These are phyloP conservation scores for Apistogramma diplotaenia DNA, from an alignment of 2,113 vertebrate species.

Conservation along the genomic window DNA sequence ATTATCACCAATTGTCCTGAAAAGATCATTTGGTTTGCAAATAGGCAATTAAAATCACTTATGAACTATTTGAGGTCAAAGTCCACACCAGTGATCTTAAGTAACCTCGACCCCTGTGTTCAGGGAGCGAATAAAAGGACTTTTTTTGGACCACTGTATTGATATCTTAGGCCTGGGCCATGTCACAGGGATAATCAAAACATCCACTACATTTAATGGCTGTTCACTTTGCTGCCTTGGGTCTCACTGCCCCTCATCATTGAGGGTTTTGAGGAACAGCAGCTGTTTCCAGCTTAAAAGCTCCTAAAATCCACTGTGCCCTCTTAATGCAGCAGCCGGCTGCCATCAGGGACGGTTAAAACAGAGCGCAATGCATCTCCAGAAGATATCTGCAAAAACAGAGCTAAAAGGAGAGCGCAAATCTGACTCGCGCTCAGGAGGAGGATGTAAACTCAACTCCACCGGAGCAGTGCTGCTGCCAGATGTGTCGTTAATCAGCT, in stretches of 20 bases:
- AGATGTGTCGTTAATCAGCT: not conserved
- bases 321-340: not conserved
- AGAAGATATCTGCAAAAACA: not conserved
- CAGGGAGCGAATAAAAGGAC: not conserved
- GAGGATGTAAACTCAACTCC: not conserved
- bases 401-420: not conserved
- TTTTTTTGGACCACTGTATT: not conserved
- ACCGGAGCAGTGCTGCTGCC: not conserved
- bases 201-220: not conserved
- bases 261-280: not conserved
- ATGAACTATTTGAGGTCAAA: not conserved
- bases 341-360: not conserved
- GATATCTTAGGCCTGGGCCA: not conserved
- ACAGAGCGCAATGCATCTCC: no score
- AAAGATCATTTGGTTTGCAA: not conserved
- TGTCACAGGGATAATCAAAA: not conserved
- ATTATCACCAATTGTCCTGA: no score
- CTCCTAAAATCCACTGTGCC: not conserved
- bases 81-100: not conserved
- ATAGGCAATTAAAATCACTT: not conserved
- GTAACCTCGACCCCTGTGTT: not conserved
- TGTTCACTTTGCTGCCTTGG: not conserved
- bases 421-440: not conserved
- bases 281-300: no score
- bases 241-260: not conserved